Evolutionary conservation across 2,113 vertebrate genomes (phyloP).

Genomic region (Hassar affinis): DNA sequence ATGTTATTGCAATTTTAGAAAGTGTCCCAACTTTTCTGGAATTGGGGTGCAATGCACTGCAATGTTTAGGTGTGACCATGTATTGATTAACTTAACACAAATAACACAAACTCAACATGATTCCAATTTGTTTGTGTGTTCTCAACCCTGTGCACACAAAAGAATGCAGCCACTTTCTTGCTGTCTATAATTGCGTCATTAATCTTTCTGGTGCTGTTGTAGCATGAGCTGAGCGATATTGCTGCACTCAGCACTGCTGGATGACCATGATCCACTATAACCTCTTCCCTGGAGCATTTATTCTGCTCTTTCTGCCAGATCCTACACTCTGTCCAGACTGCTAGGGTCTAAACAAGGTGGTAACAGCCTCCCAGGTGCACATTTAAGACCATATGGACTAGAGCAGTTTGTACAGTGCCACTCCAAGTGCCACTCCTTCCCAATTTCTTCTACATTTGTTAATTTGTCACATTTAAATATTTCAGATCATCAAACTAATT

Average conservation of each 20-base stretch:
- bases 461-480: no score
- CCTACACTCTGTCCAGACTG: neutral
- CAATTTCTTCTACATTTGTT: no score
- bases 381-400: slow-evolving; percentile 2
- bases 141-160: neutral
- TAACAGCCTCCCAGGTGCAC: neutral
- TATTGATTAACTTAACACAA: slow-evolving; percentile 9
- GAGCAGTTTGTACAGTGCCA: neutral
- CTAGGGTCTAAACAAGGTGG: neutral
- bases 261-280: slow-evolving; percentile 35
- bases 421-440: no score
- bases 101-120: neutral
- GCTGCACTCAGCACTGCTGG: slow-evolving; percentile 22
- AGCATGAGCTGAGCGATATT: slow-evolving; percentile 7
- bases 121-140: neutral
- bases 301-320: slow-evolving; percentile 4
- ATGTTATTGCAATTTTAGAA: no score
- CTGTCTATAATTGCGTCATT: slow-evolving; percentile 39
- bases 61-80: neutral
- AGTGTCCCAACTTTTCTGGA: no score
- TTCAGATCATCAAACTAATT: no score
- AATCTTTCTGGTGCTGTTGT: slow-evolving; percentile 27
- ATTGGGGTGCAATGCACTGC: neutral
- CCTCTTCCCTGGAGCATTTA: slow-evolving; percentile 28
- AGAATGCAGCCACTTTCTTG: slow-evolving; percentile 19